A percentile compares a stretch with the other conserved stretches of the same genome.
Evolutionary conservation across 2,797 vertebrate genomes (phyloP).

Genomic region (Diglossa cyanea): DNA sequence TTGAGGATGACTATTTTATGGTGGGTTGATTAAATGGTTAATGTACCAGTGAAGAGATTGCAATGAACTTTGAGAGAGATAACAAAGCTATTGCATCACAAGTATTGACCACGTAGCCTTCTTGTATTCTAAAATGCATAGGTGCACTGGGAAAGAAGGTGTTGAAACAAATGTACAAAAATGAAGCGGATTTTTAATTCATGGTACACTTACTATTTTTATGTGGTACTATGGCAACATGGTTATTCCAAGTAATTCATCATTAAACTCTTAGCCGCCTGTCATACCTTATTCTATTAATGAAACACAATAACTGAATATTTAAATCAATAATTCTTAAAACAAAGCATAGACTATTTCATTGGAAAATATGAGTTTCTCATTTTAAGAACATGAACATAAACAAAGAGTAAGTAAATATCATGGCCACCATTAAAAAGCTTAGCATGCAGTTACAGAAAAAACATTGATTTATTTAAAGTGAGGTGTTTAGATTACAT

Average conservation of each 20-base stretch:
- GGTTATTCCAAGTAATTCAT: conserved; percentile 56
- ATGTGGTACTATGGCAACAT: conserved; percentile 57
- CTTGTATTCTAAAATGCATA: not conserved
- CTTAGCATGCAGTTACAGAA: not conserved
- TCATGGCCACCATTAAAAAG: not conserved
- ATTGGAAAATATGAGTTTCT: not conserved
- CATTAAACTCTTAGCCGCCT: conserved; percentile 22
- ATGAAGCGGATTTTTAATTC: not conserved
- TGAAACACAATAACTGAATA: conserved; percentile 7
- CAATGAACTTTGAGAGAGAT: not conserved
- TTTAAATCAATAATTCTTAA: not conserved
- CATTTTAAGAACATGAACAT: not conserved
- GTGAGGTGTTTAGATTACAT: not conserved
- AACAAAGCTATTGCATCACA: not conserved
- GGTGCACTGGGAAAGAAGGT: not conserved
- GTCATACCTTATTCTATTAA: conserved; percentile 41
- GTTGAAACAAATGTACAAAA: conserved; percentile 26
- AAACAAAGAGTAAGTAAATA: not conserved
- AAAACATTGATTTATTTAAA: not conserved
- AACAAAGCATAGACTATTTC: not conserved
- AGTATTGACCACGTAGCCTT: not conserved
- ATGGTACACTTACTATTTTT: conserved; percentile 41
- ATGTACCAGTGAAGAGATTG: not conserved
- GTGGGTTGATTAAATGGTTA: not conserved
- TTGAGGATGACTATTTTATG: not conserved